These are phyloP conservation scores for Griposia aprilina DNA, from an alignment of 2,888 invertebrate species.

Conservation along the genomic window DNA sequence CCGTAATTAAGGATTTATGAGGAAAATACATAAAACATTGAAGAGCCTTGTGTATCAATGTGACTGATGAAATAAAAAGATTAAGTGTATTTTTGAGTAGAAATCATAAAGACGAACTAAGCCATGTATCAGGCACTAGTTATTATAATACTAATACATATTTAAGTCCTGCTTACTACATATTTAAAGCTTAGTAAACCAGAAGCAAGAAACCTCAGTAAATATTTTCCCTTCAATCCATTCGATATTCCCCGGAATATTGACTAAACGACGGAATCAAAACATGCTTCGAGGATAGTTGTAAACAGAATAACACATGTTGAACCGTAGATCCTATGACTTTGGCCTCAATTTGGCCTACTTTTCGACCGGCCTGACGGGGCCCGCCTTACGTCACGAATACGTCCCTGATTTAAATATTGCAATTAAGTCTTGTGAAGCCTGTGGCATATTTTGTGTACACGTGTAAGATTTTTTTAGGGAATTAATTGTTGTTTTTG, in stretches of 20 bases:
- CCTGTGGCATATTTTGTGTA: slow-evolving; percentile 36
- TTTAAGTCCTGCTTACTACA: background rate
- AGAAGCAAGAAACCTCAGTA: slow-evolving; percentile 9
- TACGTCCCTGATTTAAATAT: slow-evolving; percentile 63
- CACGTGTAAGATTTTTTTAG: slow-evolving; percentile 11
- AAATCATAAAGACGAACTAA: background rate
- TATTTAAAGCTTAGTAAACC: background rate
- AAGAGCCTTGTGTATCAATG: background rate
- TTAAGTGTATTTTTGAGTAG: background rate
- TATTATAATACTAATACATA: background rate
- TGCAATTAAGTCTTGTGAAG: slow-evolving; percentile 59
- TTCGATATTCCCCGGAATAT: slow-evolving; percentile 36
- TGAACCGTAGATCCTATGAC: slow-evolving; percentile 51
- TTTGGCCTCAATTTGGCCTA: slow-evolving; percentile 67
- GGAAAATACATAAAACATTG: slow-evolving; percentile 3
- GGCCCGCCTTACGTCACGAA: slow-evolving; percentile 40
- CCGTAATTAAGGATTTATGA: slow-evolving; percentile 50
- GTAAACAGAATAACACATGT: slow-evolving; percentile 66
- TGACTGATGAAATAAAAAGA: slow-evolving; percentile 5
- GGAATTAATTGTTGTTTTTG: background rate
- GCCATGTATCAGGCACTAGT: background rate
- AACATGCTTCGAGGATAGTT: slow-evolving; percentile 57
- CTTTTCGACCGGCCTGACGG: slow-evolving; percentile 49
- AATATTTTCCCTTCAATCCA: slow-evolving; percentile 22
- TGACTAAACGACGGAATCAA: slow-evolving; percentile 60